Evolutionary conservation across 2,113 vertebrate species (phyloP), one percentile per base, ranked within the genome.

Genomic region (Apaloderma vittatum): DNA sequence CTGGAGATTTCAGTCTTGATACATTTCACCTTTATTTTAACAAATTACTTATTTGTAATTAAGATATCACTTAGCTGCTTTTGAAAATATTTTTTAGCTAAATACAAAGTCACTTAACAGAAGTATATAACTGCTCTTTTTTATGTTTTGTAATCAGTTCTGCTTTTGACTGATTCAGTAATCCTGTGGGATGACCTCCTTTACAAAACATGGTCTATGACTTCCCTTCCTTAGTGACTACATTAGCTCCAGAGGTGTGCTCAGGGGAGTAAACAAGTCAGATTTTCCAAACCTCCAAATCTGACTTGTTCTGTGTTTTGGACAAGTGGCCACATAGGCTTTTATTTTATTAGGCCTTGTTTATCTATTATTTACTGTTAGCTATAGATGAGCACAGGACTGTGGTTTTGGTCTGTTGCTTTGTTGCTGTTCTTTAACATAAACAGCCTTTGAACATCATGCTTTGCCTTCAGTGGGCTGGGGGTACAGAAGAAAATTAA

Each of bases 371-470:
- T 91, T 93, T 87, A 91, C 86, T 88, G 87, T 75, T 87, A 96
- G 74, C 32, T 91, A 61, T 78, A 91, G 65, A 68, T 52, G 76
- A 96, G 61, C 65, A 57, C 45, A 85, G 62, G 48, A 78, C 57
- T 89, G 91, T 78, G 89, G 95, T 91, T 96, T 96, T 80, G 27
- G 80, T 91, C 80, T 91, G 70, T 49, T 94, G 40, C 91, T 97
- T 96, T 97, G 86, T 87, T 94, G 88, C 71, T 81, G 54, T 29
- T 89, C 81, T 93, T 92, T 78, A 96, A 93, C 91, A 94, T 75
- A 96, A 97, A 91, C 84, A 94, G 36, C 9, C 70, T 91, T 93
- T 95, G 89, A 93, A 93, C 49, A 75, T 94, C 73, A 37, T 89
- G 34, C 12, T 71, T 87, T 0, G 16, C 66, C 59, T 95, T 94